A percentile compares a stretch with the other conserved stretches of the same genome.
phyloP scores from a whole-genome alignment of 2,797 vertebrate species.

The Simalia tracyae region DNA sequence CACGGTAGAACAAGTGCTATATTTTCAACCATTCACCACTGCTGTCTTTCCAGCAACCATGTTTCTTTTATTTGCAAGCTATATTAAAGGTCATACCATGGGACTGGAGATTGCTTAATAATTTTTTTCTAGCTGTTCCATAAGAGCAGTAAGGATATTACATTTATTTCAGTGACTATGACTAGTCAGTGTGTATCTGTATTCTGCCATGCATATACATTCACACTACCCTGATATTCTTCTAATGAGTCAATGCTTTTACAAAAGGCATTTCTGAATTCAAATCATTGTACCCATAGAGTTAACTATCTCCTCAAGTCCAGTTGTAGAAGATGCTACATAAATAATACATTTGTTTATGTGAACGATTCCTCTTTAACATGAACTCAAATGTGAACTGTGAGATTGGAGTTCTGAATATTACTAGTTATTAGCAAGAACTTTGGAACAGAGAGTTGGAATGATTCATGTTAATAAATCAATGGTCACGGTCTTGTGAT shows the following conservation, averaged over 20 bases:
- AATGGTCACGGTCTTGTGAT: neutral
- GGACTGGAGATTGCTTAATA: neutral
- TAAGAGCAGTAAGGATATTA: neutral
- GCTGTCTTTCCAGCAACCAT: neutral
- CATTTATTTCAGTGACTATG: neutral
- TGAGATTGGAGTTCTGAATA: neutral
- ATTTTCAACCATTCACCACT: slow-evolving; percentile 20
- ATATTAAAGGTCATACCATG: neutral
- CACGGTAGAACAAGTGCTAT: neutral
- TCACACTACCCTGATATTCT: fast-evolving
- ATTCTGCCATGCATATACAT: neutral
- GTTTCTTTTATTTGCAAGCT: neutral
- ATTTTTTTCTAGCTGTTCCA: neutral
- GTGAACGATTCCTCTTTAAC: neutral
- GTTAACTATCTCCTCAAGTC: neutral
- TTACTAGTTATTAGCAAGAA: neutral
- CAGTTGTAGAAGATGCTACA: neutral
- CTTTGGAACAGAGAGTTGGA: neutral
- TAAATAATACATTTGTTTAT: neutral
- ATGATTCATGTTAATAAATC: neutral
- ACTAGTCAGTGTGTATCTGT: neutral
- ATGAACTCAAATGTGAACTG: neutral
- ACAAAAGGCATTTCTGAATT: neutral
- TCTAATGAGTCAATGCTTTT: neutral
- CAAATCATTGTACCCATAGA: neutral